Evolutionary conservation across 2,797 vertebrate species (phyloP).

Genomic region (Hirundo rustica): DNA sequence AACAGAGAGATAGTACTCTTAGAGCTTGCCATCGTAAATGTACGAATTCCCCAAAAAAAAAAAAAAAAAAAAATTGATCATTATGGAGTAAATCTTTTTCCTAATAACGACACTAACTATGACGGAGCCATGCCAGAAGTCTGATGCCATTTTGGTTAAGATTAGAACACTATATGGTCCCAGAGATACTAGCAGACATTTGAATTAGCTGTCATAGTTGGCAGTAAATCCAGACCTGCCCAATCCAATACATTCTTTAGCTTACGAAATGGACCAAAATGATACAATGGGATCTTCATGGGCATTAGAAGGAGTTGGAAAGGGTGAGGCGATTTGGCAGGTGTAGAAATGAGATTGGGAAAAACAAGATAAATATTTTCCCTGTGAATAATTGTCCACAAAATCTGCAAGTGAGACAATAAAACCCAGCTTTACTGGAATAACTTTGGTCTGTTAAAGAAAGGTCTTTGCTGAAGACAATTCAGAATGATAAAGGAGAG

Average conservation of each 20-base stretch:
- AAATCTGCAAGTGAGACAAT: conserved; percentile 17
- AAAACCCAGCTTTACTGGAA: not conserved
- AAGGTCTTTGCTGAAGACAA: not conserved
- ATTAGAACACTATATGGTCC: conserved; percentile 15
- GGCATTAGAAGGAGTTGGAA: conserved; percentile 38
- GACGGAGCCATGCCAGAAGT: not conserved
- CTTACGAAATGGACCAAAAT: conserved; percentile 12
- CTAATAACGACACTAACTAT: not conserved
- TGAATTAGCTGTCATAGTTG: conserved; percentile 14
- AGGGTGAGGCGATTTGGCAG: conserved; percentile 30
- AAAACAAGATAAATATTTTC: conserved; percentile 56
- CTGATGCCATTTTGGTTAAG: conserved; percentile 42
- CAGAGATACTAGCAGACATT: conserved; percentile 3
- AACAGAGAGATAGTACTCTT: not conserved
- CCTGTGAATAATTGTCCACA: conserved; percentile 52
- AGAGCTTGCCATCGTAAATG: not conserved
- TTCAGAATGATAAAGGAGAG: not conserved
- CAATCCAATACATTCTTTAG: conserved; percentile 37
- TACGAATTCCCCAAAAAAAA: not conserved
- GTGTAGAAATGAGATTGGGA: conserved; percentile 36
- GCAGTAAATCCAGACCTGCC: conserved; percentile 2
- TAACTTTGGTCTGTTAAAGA: not conserved
- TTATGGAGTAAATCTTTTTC: not conserved
- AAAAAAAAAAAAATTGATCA: not conserved
- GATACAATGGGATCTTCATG: conserved; percentile 53